Evolutionary conservation across 2,888 invertebrate species (phyloP).

Genomic region (Mesorhabditis spiculigera): DNA sequence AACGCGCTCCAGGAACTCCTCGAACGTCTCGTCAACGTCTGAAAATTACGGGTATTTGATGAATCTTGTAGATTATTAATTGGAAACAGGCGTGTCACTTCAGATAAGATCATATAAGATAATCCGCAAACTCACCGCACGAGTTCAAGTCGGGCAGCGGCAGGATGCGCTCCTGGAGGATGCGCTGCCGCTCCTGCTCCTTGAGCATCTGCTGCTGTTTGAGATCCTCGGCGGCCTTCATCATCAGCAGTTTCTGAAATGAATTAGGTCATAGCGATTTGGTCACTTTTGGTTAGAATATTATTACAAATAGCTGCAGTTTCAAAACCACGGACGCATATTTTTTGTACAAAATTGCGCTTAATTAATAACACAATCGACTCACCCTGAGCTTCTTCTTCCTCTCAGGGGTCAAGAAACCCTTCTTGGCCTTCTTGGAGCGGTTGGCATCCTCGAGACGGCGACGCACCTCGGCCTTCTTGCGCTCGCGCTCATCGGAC

Average conservation of each 20-base stretch:
- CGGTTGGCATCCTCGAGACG: slow-evolving; percentile 97
- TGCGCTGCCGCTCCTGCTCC: slow-evolving; percentile 90
- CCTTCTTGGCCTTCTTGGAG: slow-evolving; percentile 95
- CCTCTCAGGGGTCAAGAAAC: slow-evolving; percentile 98
- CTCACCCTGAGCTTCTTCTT: slow-evolving; percentile 99
- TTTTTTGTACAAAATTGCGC: too few species aligned
- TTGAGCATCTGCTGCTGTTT: slow-evolving; percentile 99
- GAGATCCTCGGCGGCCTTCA: slow-evolving; percentile 98
- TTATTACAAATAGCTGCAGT: neutral
- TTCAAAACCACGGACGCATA: too few species aligned
- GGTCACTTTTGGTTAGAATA: slow-evolving; percentile 1
- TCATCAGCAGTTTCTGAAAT: slow-evolving; percentile 88
- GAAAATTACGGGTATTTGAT: neutral
- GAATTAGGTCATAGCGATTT: neutral
- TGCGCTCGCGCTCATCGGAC: slow-evolving; percentile 94
- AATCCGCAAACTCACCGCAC: slow-evolving; percentile 17
- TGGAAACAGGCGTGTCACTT: too few species aligned
- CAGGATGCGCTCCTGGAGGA: slow-evolving; percentile 90
- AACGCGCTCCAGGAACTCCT: slow-evolving; percentile 3
- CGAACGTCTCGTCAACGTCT: neutral
- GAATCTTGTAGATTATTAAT: too few species aligned
- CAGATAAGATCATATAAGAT: too few species aligned
- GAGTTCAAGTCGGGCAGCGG: slow-evolving; percentile 80
- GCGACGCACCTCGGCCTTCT: slow-evolving; percentile 96
- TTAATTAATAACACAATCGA: too few species aligned